phyloP scores from a whole-genome alignment of 2,113 vertebrate genomes.

The Caranx ignobilis region DNA sequence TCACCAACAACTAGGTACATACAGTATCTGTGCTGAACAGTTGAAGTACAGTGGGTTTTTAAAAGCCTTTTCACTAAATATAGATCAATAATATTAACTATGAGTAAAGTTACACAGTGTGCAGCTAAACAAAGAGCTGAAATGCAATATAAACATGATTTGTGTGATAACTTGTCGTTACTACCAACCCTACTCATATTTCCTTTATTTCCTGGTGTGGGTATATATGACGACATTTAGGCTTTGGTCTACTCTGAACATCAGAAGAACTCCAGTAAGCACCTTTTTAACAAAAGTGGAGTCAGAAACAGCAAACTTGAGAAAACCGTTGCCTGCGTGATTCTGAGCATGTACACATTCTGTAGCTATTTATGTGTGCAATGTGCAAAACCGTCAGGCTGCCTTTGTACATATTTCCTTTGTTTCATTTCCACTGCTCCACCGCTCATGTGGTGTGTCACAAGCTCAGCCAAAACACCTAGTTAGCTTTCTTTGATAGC shows the following conservation, averaged over 20 bases:
- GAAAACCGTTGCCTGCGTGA: constrained; percentile 4
- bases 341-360: constrained; percentile 15
- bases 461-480: constrained; percentile 60
- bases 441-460: constrained; percentile 32
- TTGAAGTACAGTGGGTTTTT: neutral
- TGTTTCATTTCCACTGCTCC: constrained; percentile 47
- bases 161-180: neutral
- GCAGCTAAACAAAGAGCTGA: constrained; percentile 2
- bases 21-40: neutral
- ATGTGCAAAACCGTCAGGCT: constrained; percentile 10
- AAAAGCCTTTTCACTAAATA: neutral
- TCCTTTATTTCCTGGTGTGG: neutral
- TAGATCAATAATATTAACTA: too few relatives aligned
- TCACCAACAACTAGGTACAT: neutral
- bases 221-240: neutral
- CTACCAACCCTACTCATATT: neutral
- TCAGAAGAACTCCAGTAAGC: constrained; percentile 1
- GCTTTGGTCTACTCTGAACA: constrained; percentile 7
- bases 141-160: neutral
- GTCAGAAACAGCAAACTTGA: neutral
- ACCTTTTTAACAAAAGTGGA: constrained; percentile 9
- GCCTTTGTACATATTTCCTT: constrained; percentile 44
- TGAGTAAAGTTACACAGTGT: neutral
- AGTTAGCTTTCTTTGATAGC: constrained; percentile 60
- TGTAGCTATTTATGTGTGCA: neutral